phyloP scores from a whole-genome alignment of 1,140 invertebrate species.

The Thaumatotibia leucotreta region DNA sequence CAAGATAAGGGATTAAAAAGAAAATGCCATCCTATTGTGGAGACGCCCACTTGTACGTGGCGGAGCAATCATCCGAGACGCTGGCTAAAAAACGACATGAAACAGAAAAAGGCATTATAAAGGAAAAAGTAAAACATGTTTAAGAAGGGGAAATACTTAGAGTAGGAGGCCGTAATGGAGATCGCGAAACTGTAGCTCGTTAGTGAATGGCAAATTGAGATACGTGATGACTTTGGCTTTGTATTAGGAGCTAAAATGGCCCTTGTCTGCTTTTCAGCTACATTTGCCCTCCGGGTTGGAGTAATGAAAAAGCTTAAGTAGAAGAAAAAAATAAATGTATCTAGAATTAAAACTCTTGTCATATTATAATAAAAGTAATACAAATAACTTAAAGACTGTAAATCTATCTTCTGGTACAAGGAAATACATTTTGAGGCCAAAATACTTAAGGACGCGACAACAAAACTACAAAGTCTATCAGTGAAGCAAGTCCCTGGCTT shows the following conservation, averaged over 20 bases:
- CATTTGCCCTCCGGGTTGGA: conserved; percentile 3
- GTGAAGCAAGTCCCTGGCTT: neutral
- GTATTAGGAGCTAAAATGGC: neutral
- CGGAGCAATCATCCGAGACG: conserved; percentile 60
- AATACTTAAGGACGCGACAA: neutral
- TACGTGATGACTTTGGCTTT: conserved; percentile 13
- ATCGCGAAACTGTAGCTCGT: conserved; percentile 12
- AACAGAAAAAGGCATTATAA: conserved; percentile 33
- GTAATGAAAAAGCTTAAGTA: neutral
- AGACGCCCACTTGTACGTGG: conserved; percentile 39
- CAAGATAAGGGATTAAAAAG: conserved; percentile 57
- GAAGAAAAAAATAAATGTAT: neutral
- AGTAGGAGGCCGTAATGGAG: conserved; percentile 16
- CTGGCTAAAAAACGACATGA: conserved; percentile 38
- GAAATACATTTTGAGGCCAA: neutral
- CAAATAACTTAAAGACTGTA: too few species aligned
- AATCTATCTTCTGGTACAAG: neutral
- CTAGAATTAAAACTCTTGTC: neutral
- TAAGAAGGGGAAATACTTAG: conserved; percentile 24
- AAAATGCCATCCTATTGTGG: conserved; percentile 43
- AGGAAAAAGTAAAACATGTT: conserved; percentile 49
- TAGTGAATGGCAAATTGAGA: conserved; percentile 11
- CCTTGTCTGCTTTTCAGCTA: neutral
- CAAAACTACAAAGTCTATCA: neutral
- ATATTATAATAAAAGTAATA: too few species aligned